phyloP scores from a whole-genome alignment of 2,888 invertebrate genomes.

The Tinea semifulvella region DNA sequence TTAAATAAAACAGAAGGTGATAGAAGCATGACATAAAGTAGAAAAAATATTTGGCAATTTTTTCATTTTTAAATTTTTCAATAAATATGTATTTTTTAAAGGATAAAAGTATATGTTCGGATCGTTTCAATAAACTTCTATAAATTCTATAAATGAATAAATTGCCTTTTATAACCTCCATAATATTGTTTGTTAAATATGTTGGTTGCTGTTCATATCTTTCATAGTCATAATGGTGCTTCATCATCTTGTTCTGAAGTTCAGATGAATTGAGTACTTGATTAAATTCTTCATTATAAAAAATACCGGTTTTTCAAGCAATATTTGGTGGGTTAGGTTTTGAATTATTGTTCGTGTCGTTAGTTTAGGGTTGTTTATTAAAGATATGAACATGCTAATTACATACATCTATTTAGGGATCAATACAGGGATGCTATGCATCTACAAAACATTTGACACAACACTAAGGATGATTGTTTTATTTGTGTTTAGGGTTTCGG shows the following conservation, averaged over 20 bases:
- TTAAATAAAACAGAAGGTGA: slow-evolving; percentile 57
- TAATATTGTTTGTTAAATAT: slow-evolving; percentile 26
- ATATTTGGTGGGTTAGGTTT: too few species aligned
- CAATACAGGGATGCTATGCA: background rate
- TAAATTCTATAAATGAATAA: slow-evolving; percentile 33
- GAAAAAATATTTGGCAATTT: slow-evolving; percentile 31
- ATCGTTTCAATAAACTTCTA: background rate
- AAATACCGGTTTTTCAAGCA: too few species aligned
- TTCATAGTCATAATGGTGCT: too few species aligned
- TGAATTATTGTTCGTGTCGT: too few species aligned
- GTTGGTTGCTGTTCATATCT: slow-evolving; percentile 5
- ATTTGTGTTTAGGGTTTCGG: background rate
- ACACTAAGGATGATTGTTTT: background rate
- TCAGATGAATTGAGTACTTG: too few species aligned
- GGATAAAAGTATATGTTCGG: background rate
- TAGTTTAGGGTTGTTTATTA: background rate
- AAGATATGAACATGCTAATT: background rate
- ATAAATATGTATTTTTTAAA: slow-evolving; percentile 15
- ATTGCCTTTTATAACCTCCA: slow-evolving; percentile 40
- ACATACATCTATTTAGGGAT: slow-evolving; percentile 3
- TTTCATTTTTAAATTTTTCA: slow-evolving; percentile 28
- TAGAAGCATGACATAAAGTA: slow-evolving; percentile 39
- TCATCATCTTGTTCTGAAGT: too few species aligned
- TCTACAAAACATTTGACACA: slow-evolving; percentile 4
- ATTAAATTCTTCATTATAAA: too few species aligned